Evolutionary conservation across 1,140 invertebrate genomes (phyloP).

Genomic region (Octopus sinensis): DNA sequence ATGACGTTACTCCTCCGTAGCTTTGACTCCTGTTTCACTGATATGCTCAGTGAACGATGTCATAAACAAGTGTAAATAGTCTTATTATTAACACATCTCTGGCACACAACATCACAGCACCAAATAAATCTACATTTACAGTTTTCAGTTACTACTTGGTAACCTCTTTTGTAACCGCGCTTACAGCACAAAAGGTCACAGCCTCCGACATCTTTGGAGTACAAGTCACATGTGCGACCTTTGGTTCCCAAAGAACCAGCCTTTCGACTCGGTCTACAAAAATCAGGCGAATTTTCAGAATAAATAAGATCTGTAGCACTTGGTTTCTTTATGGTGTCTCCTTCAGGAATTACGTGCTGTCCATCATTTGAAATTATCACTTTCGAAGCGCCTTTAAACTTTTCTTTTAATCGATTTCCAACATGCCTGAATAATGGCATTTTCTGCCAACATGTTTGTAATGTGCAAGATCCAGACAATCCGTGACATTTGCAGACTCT

Average conservation of each 20-base stretch:
- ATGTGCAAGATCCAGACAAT: conserved; percentile 88
- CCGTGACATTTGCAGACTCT: conserved; percentile 87
- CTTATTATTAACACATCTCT: conserved; percentile 40
- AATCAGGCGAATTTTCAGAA: conserved; percentile 84
- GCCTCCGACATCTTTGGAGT: conserved; percentile 52
- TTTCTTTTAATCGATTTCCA: conserved; percentile 74
- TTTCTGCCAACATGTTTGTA: conserved; percentile 92
- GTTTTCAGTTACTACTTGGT: conserved; percentile 40
- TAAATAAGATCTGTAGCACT: conserved; percentile 85
- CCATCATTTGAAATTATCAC: conserved; percentile 61
- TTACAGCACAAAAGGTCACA: conserved; percentile 60
- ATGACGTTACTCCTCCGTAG: too few relatives aligned
- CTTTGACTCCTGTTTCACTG: too few relatives aligned
- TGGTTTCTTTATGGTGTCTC: conserved; percentile 65
- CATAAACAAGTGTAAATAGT: conserved; percentile 41
- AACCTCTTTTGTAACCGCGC: conserved; percentile 33
- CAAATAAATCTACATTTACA: conserved; percentile 49
- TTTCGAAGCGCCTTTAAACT: conserved; percentile 76
- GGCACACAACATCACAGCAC: conserved; percentile 51
- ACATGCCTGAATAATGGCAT: conserved; percentile 79
- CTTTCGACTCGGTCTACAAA: conserved; percentile 66
- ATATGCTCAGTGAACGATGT: not conserved
- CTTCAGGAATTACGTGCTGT: conserved; percentile 38
- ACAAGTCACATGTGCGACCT: conserved; percentile 55
- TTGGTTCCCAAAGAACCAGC: conserved; percentile 44